Percentiles rank a stretch among this genome's conserved stretches.
Conservation (phyloP, 2,888 invertebrate species). For the Drosophila mayaguana region DNA sequence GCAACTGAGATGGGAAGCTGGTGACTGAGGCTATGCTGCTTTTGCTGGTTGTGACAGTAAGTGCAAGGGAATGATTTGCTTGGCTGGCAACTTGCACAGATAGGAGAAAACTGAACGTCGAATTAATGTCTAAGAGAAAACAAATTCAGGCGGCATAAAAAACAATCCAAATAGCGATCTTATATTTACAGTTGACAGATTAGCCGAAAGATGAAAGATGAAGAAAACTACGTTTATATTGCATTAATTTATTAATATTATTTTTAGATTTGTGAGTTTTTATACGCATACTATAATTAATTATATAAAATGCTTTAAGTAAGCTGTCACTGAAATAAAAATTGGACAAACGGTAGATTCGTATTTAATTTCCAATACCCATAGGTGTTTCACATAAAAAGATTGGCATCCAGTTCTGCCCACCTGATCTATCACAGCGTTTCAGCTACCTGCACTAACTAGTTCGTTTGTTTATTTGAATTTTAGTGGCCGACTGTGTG, state of each 20-base stretch:
- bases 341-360: constrained; percentile 20
- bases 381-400: constrained; percentile 46
- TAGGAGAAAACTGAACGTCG: constrained; percentile 34
- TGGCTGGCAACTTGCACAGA: constrained; percentile 9
- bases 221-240: neutral
- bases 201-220: neutral
- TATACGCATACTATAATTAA: neutral
- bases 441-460: constrained; percentile 31
- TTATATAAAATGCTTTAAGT: neutral
- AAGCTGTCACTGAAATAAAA: constrained; percentile 16
- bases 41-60: constrained; percentile 12
- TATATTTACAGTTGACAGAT: constrained; percentile 12
- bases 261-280: neutral
- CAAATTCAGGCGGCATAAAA: constrained; percentile 16
- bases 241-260: constrained; percentile 6
- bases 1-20: constrained; percentile 17
- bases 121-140: constrained; percentile 40
- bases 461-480: constrained; percentile 39
- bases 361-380: constrained; percentile 48
- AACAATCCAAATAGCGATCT: constrained; percentile 11
- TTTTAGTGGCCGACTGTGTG: constrained; percentile 18
- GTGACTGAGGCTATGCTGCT: neutral
- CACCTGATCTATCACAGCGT: neutral
- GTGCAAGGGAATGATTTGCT: constrained; percentile 27
- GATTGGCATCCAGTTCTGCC: constrained; percentile 47